Percentiles rank a stretch among this genome's conserved stretches.
These are phyloP conservation scores for Limenitis camilla DNA, from an alignment of 2,888 invertebrate species.

Conservation along the genomic window DNA sequence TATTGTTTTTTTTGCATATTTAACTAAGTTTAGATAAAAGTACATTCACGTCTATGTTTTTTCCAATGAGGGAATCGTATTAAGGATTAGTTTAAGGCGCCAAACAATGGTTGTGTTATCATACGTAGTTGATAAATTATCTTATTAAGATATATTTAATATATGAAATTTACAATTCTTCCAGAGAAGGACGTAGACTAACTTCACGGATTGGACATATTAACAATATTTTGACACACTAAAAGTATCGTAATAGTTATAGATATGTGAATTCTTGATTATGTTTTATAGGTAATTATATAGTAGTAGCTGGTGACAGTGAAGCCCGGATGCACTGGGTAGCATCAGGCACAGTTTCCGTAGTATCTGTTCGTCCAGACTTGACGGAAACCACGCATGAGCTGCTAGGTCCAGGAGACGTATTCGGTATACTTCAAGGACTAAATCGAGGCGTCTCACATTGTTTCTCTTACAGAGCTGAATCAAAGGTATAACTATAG, in stretches of 20 bases:
- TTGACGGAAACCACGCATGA: slow-evolving; percentile 67
- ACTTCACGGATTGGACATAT: too few species aligned
- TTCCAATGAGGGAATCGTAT: too few species aligned
- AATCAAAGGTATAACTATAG: slow-evolving; percentile 48
- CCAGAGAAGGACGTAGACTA: too few species aligned
- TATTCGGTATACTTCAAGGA: slow-evolving; percentile 71
- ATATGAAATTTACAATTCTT: too few species aligned
- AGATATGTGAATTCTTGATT: background rate
- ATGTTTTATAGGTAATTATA: slow-evolving; percentile 60
- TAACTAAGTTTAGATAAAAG: too few species aligned
- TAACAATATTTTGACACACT: too few species aligned
- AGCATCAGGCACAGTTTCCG: slow-evolving; percentile 60
- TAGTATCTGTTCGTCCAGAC: slow-evolving; percentile 58
- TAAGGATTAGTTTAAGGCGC: too few species aligned
- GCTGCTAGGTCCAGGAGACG: slow-evolving; percentile 55
- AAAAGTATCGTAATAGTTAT: background rate
- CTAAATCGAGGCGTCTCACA: slow-evolving; percentile 61
- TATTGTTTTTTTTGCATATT: too few species aligned
- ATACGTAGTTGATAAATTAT: too few species aligned
- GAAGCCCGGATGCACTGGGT: slow-evolving; percentile 74
- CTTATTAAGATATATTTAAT: too few species aligned
- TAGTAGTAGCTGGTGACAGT: slow-evolving; percentile 70
- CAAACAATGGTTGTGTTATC: too few species aligned
- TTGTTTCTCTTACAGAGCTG: slow-evolving; percentile 70
- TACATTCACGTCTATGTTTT: too few species aligned